Evolutionary conservation across 2,113 vertebrate species (phyloP).

Genomic region (Gobius niger): DNA sequence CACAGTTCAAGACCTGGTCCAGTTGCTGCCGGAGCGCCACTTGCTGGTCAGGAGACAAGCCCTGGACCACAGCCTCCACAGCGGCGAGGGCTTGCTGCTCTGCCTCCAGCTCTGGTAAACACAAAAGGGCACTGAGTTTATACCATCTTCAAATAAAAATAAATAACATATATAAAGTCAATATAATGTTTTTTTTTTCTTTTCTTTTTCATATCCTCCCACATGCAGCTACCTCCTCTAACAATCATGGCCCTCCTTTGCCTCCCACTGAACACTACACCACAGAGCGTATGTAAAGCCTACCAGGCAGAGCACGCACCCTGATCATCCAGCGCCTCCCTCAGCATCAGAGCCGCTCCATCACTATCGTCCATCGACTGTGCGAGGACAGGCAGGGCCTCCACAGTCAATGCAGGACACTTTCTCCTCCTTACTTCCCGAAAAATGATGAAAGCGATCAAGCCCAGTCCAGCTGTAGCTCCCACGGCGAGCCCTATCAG

Average conservation of each 20-base stretch:
- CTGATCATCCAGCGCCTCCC: constrained; percentile 29
- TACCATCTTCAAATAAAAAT: neutral
- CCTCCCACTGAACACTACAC: too few species aligned
- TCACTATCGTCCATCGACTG: neutral
- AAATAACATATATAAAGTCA: too few species aligned
- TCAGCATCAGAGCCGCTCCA: constrained; percentile 14
- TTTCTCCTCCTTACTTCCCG: constrained; percentile 56
- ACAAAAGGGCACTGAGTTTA: neutral
- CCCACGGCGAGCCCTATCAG: constrained; percentile 67
- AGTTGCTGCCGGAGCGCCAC: constrained; percentile 83
- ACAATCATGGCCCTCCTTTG: too few species aligned
- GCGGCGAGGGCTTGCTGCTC: constrained; percentile 38
- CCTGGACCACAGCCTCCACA: constrained; percentile 57
- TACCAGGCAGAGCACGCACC: constrained; percentile 41
- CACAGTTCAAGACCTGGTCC: constrained; percentile 82
- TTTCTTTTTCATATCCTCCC: too few species aligned
- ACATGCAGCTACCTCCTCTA: too few species aligned
- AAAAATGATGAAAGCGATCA: constrained; percentile 68
- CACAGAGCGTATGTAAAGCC: neutral
- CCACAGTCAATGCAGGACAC: constrained; percentile 4
- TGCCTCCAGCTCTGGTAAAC: constrained; percentile 51
- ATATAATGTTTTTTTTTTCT: too few species aligned
- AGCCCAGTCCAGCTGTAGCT: constrained; percentile 65
- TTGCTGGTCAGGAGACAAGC: constrained; percentile 72
- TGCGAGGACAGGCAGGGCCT: neutral